phyloP scores from a whole-genome alignment of 2,888 invertebrate species.

The Cryptocephalus primarius region DNA sequence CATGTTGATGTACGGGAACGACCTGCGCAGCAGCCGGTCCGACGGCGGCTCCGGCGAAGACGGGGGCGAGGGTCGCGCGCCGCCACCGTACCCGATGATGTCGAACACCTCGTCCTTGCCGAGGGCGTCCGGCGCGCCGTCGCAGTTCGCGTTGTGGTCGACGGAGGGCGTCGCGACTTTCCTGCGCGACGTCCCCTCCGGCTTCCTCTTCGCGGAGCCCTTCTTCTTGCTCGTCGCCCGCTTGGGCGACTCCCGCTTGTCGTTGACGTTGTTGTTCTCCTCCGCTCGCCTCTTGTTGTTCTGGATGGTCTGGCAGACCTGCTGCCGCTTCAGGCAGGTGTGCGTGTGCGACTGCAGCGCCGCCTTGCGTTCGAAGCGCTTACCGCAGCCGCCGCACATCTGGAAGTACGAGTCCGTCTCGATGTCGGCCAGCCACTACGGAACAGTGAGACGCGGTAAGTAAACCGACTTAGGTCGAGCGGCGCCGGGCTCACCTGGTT shows the following conservation, averaged over 20 bases:
- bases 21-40: too few relatives aligned
- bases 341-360: slow-evolving; percentile 61
- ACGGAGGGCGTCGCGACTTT: too few relatives aligned
- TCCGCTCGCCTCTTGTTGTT: slow-evolving; percentile 18
- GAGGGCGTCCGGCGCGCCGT: too few relatives aligned
- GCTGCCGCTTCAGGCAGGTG: slow-evolving; percentile 49
- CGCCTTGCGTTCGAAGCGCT: slow-evolving; percentile 60
- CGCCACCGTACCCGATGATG: too few relatives aligned
- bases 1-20: too few relatives aligned
- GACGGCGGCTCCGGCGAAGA: too few relatives aligned
- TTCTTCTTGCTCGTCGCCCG: slow-evolving; percentile 8
- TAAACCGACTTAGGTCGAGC: too few relatives aligned
- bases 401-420: slow-evolving; percentile 50
- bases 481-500: slow-evolving; percentile 46
- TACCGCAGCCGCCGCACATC: slow-evolving; percentile 58
- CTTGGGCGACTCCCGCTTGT: slow-evolving; percentile 5
- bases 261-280: slow-evolving; percentile 11
- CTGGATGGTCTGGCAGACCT: slow-evolving; percentile 35
- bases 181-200: background rate
- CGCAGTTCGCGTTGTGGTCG: too few relatives aligned
- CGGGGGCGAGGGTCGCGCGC: too few relatives aligned
- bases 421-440: slow-evolving; percentile 56
- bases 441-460: slow-evolving; percentile 1
- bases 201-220: slow-evolving; percentile 20
- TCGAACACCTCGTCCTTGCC: too few relatives aligned